Conservation (phyloP, 2,113 vertebrate species). For the Megaleporinus macrocephalus region DNA sequence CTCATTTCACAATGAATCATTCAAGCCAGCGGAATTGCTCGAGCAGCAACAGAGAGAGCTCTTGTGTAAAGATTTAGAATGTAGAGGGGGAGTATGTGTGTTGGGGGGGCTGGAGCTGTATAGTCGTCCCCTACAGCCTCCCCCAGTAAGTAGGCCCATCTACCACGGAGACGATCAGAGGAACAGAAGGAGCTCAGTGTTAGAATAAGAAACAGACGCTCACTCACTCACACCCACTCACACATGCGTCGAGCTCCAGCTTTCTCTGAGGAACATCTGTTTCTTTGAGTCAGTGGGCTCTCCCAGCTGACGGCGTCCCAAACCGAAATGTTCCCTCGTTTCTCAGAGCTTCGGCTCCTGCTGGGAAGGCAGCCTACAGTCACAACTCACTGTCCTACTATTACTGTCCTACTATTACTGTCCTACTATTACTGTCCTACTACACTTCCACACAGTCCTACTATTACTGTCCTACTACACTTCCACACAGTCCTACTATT, state of each 20-base stretch:
- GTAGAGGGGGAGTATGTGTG: constrained; percentile 6
- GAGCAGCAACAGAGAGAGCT: background rate
- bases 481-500: background rate
- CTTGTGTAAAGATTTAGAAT: constrained; percentile 24
- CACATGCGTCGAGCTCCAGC: background rate
- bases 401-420: background rate
- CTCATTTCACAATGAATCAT: constrained; percentile 19
- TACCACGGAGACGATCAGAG: background rate
- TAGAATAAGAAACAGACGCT: constrained; percentile 52
- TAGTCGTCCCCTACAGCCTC: constrained; percentile 17
- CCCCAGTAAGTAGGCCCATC: constrained; percentile 17
- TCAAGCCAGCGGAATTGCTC: background rate
- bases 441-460: background rate
- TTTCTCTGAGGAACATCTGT: constrained; percentile 55
- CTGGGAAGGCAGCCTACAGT: constrained; percentile 29
- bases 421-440: background rate
- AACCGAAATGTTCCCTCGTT: background rate
- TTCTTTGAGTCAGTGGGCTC: constrained; percentile 36
- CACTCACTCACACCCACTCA: background rate
- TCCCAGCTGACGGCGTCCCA: constrained; percentile 37
- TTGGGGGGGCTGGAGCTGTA: background rate
- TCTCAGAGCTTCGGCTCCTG: background rate
- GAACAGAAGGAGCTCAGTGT: constrained; percentile 46
- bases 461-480: background rate
- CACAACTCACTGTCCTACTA: background rate